Percentiles rank a stretch among this genome's conserved stretches.
phyloP scores from a whole-genome alignment of 1,140 invertebrate species.

The Callitettix versicolor region DNA sequence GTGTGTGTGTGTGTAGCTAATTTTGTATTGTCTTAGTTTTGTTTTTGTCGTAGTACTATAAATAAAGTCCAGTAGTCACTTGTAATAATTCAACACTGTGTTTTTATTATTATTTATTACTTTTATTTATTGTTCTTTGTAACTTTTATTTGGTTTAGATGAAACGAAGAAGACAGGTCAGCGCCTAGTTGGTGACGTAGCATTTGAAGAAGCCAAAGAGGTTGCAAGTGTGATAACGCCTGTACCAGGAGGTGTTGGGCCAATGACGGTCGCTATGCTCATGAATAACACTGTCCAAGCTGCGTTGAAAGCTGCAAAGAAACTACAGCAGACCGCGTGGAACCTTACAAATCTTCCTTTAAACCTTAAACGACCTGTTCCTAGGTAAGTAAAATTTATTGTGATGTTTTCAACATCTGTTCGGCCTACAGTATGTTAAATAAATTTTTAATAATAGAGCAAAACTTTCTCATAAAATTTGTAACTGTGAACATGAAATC shows the following conservation, averaged over 20 bases:
- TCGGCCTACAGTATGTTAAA: not conserved
- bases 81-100: too few relatives aligned
- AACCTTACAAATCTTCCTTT: slow-evolving; percentile 48
- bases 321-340: slow-evolving; percentile 48
- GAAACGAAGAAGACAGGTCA: slow-evolving; percentile 69
- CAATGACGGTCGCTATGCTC: slow-evolving; percentile 97
- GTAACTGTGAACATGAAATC: too few relatives aligned
- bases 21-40: too few relatives aligned
- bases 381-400: slow-evolving; percentile 47
- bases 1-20: too few relatives aligned
- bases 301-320: slow-evolving; percentile 51
- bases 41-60: too few relatives aligned
- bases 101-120: too few relatives aligned
- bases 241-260: slow-evolving; percentile 95
- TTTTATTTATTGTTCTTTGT: too few relatives aligned
- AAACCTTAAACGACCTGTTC: slow-evolving; percentile 50
- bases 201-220: slow-evolving; percentile 64
- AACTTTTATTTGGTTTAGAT: slow-evolving; percentile 47
- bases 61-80: too few relatives aligned
- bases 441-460: not conserved
- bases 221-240: slow-evolving; percentile 88
- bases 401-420: not conserved
- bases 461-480: too few relatives aligned
- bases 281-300: slow-evolving; percentile 90
- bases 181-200: slow-evolving; percentile 90